Conservation (phyloP, 1,140 invertebrate species). For the Penaeus japonicus region DNA sequence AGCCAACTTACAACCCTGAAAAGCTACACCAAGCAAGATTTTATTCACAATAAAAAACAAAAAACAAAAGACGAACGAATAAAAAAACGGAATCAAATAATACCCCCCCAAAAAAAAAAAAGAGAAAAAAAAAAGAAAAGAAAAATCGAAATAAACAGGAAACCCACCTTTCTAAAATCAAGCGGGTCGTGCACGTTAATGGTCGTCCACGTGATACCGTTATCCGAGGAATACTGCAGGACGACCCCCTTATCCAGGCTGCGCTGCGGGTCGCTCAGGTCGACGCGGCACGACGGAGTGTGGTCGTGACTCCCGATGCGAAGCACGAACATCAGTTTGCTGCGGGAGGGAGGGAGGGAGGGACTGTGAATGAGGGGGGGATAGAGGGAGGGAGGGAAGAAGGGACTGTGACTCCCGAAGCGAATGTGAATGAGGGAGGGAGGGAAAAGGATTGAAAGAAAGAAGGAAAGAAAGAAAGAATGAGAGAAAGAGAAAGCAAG, state of each 20-base stretch:
- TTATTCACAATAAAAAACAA: too few species aligned
- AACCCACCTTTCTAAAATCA: slow-evolving; percentile 63
- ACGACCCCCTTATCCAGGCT: slow-evolving; percentile 63
- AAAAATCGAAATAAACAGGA: neutral
- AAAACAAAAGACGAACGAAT: too few species aligned
- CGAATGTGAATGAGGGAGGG: too few species aligned
- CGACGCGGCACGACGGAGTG: slow-evolving; percentile 64
- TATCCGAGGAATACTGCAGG: slow-evolving; percentile 65
- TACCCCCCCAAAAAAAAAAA: neutral
- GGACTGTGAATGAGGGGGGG: too few species aligned
- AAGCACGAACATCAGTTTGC: slow-evolving; percentile 67
- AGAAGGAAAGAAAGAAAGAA: too few species aligned
- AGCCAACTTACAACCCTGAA: too few species aligned
- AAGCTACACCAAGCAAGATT: too few species aligned
- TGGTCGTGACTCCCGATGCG: slow-evolving; percentile 65
- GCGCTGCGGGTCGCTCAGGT: slow-evolving; percentile 40
- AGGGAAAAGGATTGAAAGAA: too few species aligned
- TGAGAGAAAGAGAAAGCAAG: too few species aligned
- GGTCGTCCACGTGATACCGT: slow-evolving; percentile 65
- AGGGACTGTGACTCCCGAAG: too few species aligned
- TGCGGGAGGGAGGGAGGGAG: slow-evolving; percentile 45
- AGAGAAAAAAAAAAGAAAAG: neutral
- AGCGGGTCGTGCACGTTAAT: slow-evolving; percentile 65
- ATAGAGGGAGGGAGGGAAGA: too few species aligned
- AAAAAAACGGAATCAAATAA: too few species aligned